Percentiles rank a stretch among this genome's conserved stretches.
Conservation (phyloP, 1,140 invertebrate species). For the Paralvinella palmiformis region DNA sequence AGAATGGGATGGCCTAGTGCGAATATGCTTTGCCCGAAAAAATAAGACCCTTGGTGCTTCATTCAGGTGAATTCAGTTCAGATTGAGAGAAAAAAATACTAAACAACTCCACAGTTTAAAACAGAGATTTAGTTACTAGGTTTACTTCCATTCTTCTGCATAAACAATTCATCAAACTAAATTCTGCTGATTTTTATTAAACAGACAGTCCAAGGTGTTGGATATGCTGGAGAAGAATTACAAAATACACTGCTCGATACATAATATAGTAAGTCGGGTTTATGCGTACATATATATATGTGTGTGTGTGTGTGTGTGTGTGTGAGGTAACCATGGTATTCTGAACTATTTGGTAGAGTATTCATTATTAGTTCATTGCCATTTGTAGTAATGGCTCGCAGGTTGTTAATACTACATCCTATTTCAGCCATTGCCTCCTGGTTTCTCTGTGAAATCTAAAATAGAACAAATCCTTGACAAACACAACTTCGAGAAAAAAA, state of each 20-base stretch:
- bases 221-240: constrained; percentile 89
- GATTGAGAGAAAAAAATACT: background rate
- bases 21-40: constrained; percentile 91
- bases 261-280: constrained; percentile 66
- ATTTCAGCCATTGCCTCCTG: constrained; percentile 66
- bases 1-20: constrained; percentile 95
- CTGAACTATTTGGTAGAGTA: constrained; percentile 1
- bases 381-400: constrained; percentile 1
- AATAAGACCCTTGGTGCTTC: constrained; percentile 85
- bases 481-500: constrained; percentile 63
- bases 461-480: constrained; percentile 68
- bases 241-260: constrained; percentile 74
- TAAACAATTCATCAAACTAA: background rate
- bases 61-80: constrained; percentile 58
- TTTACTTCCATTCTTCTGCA: background rate
- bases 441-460: constrained; percentile 82
- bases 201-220: constrained; percentile 67
- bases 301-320: background rate
- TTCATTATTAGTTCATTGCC: background rate
- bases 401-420: constrained; percentile 15
- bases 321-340: background rate
- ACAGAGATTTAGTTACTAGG: constrained; percentile 53
- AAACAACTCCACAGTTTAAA: constrained; percentile 23
- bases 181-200: background rate
- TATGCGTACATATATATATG: background rate